Conservation (phyloP, 2,113 vertebrate species). For the Macroglossus sobrinus region DNA sequence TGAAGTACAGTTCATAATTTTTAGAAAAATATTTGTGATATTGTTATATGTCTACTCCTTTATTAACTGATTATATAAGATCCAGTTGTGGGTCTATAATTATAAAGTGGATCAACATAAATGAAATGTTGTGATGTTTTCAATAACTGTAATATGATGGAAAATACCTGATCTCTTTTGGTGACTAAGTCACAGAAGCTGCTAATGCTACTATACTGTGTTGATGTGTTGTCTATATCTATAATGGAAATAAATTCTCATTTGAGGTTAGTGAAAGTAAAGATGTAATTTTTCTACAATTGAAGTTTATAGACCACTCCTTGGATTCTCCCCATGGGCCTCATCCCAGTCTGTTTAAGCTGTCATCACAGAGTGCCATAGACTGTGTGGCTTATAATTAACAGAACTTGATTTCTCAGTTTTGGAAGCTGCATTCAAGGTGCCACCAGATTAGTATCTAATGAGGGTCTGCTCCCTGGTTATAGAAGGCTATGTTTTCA, state of each 20-base stretch:
- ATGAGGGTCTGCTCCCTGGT: background rate
- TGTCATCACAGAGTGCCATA: background rate
- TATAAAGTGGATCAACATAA: background rate
- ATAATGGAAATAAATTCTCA: background rate
- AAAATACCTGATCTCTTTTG: background rate
- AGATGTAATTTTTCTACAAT: background rate
- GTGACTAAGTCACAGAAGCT: background rate
- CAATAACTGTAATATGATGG: background rate
- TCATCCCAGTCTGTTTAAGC: background rate
- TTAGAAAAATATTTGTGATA: background rate
- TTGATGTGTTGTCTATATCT: background rate
- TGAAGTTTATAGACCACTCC: background rate
- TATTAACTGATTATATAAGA: background rate
- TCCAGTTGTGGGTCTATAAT: background rate
- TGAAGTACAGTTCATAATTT: background rate
- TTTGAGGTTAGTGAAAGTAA: conserved; percentile 17
- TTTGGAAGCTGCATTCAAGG: background rate
- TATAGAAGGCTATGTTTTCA: background rate
- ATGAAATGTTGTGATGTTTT: background rate
- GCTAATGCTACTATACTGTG: background rate
- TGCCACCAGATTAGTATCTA: background rate
- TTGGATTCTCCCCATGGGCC: background rate
- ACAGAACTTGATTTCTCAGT: background rate
- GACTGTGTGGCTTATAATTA: background rate
- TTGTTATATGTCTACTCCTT: background rate